Percentiles rank a stretch among this genome's conserved stretches.
phyloP scores from a whole-genome alignment of 1,140 invertebrate species.

The Drosophila nannoptera region DNA sequence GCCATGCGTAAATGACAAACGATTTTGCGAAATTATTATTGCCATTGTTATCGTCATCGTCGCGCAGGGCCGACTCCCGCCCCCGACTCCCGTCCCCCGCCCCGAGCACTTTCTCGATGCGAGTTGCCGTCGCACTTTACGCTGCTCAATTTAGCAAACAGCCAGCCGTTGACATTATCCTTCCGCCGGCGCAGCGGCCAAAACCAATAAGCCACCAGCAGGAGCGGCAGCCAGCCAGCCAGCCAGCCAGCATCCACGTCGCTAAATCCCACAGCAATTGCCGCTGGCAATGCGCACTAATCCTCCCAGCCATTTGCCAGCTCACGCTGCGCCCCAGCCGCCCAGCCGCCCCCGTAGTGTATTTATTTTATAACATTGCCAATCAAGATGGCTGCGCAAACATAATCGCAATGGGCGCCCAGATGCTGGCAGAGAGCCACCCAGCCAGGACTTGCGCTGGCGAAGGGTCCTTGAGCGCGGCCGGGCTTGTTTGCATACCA shows the following conservation, averaged over 20 bases:
- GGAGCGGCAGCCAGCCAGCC: slow-evolving; percentile 37
- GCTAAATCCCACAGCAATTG: slow-evolving; percentile 74
- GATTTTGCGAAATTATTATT: slow-evolving; percentile 77
- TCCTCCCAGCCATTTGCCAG: slow-evolving; percentile 53
- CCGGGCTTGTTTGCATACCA: slow-evolving; percentile 66
- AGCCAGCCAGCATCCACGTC: slow-evolving; percentile 37
- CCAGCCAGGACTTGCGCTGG: slow-evolving; percentile 8
- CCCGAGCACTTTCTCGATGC: slow-evolving; percentile 51
- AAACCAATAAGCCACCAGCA: slow-evolving; percentile 76
- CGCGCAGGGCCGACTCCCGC: slow-evolving; percentile 12
- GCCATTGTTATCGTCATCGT: slow-evolving; percentile 68
- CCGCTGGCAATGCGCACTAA: slow-evolving; percentile 68
- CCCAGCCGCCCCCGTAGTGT: slow-evolving; percentile 54
- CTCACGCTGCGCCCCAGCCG: slow-evolving; percentile 10
- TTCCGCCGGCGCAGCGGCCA: slow-evolving; percentile 62
- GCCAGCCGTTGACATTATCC: slow-evolving; percentile 76
- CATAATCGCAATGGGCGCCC: slow-evolving; percentile 69
- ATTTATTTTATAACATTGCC: slow-evolving; percentile 79
- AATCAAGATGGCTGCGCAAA: slow-evolving; percentile 79
- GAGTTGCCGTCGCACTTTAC: slow-evolving; percentile 66
- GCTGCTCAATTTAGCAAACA: slow-evolving; percentile 76
- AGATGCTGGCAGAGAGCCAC: slow-evolving; percentile 40
- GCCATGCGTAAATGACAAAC: slow-evolving; percentile 77
- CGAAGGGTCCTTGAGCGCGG: slow-evolving; percentile 24
- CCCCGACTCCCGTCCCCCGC: slow-evolving; percentile 35